Conservation (phyloP, 2,113 vertebrate species). For the Malaclemys terrapin region DNA sequence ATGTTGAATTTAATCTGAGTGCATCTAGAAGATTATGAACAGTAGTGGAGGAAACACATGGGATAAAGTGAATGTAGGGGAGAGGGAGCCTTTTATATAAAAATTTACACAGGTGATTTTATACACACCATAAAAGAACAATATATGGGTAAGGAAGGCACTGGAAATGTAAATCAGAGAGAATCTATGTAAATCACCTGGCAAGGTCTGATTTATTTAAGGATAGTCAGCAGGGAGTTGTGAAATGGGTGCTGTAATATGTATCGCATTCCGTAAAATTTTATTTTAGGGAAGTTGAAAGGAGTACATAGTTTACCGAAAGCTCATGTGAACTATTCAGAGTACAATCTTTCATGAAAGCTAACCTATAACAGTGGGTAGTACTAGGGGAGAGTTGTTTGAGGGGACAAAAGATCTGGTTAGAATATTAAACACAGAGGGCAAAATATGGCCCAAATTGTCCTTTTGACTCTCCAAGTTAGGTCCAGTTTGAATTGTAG, state of each 20-base stretch:
- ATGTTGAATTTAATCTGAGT: neutral
- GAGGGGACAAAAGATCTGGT: neutral
- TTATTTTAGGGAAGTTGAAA: slow-evolving; percentile 20
- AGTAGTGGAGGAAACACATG: accelerated
- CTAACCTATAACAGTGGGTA: neutral
- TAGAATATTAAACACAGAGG: accelerated
- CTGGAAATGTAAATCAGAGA: slow-evolving; percentile 70
- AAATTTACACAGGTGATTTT: neutral
- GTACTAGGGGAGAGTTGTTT: neutral
- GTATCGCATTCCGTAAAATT: slow-evolving; percentile 16
- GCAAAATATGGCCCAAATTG: neutral
- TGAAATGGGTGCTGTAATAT: slow-evolving; percentile 31
- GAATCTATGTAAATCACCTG: slow-evolving; percentile 67
- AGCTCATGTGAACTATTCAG: neutral
- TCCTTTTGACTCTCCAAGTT: neutral
- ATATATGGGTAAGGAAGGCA: slow-evolving; percentile 14
- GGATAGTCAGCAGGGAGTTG: slow-evolving; percentile 32
- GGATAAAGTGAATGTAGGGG: neutral
- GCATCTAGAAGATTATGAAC: neutral
- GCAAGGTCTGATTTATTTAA: slow-evolving; percentile 77
- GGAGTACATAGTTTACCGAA: neutral
- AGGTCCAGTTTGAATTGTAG: neutral
- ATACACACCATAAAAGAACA: neutral
- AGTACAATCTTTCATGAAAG: neutral
- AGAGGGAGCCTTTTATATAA: neutral